Evolutionary conservation across 2,888 invertebrate genomes (phyloP), one percentile per base, ranked within the genome.

Genomic region (Galeopsomyia nigrocyanea): DNA sequence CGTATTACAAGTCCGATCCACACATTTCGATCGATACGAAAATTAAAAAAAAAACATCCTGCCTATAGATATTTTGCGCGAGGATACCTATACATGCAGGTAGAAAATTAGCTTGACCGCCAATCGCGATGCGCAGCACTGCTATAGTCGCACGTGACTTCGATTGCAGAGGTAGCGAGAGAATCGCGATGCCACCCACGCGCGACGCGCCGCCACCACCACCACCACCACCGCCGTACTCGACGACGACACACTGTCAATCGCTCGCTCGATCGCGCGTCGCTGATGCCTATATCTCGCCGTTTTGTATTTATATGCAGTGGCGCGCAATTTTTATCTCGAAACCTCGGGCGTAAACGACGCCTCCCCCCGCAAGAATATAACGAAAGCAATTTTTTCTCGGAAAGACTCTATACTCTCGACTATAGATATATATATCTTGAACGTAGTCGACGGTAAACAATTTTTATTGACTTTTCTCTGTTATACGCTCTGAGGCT

Each of bases 381-480:
- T 71, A 71, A 71, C 71, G 71, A 71, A 71, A 71, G 71, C 63
- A 71, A 71, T 71, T 71, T 71, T 71, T 39, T 55, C 39, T 1
- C 17, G 31, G 21, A 39, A 31, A 31, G 58, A n/a, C 16, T 68
- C 16, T 61, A n/a, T 16, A 10, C 22, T 14, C 2, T 46, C 6
- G 14, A 14, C 19, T 22, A 16, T 46, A 14, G 1, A 14, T 16
- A 62, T 47, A 22, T 31, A 63, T n/a, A 3, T 17, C 26, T 26
- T 5, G 3, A 31, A 26, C 31, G 19, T 3, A 17, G 58, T 16
- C 58, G 26, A 17, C 49, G 62, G 62, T 63, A 63, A 71, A 71
- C 67, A 62, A 67, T 71, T 67, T 71, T 67, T 71, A 71, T 71
- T 53, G 62, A 58, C 63, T 67, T 17, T 22, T 49, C 19, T 60